Conservation (phyloP, 2,797 vertebrate genomes). For the Enteromius afrohamiltoni region DNA sequence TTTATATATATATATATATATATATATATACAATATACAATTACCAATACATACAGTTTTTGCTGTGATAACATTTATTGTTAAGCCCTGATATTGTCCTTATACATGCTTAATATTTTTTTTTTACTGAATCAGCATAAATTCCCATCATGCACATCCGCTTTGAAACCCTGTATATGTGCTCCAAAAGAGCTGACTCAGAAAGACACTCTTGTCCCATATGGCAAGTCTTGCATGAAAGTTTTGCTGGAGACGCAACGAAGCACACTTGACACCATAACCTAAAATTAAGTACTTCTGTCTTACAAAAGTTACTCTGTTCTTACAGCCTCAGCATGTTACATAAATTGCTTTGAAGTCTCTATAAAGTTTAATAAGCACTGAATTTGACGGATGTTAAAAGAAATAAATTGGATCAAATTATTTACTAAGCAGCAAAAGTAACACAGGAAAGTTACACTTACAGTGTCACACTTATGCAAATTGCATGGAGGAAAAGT, state of each 20-base stretch:
- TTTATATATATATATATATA: neutral
- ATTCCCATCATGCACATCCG: constrained; percentile 17
- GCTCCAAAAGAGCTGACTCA: constrained; percentile 44
- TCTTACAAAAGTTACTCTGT: neutral
- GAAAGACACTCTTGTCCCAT: constrained; percentile 19
- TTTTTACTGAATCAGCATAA: neutral
- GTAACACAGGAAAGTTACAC: neutral
- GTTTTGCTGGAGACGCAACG: neutral
- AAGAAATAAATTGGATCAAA: neutral
- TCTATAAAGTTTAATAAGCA: neutral
- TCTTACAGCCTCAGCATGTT: constrained; percentile 1
- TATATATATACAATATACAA: neutral
- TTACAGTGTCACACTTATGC: neutral
- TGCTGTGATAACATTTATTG: neutral
- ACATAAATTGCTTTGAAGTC: neutral
- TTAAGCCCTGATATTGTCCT: neutral
- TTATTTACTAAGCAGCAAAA: neutral
- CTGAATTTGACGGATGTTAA: neutral
- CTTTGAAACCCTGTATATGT: constrained; percentile 1
- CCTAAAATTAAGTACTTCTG: constrained; percentile 23
- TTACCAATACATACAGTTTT: neutral
- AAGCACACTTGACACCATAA: constrained; percentile 30
- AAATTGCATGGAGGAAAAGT: neutral
- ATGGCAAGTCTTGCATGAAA: neutral
- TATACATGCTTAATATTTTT: neutral